These are phyloP conservation scores for Dolichotis patagonum DNA, from an alignment of 2,113 vertebrate species.

Conservation along the genomic window DNA sequence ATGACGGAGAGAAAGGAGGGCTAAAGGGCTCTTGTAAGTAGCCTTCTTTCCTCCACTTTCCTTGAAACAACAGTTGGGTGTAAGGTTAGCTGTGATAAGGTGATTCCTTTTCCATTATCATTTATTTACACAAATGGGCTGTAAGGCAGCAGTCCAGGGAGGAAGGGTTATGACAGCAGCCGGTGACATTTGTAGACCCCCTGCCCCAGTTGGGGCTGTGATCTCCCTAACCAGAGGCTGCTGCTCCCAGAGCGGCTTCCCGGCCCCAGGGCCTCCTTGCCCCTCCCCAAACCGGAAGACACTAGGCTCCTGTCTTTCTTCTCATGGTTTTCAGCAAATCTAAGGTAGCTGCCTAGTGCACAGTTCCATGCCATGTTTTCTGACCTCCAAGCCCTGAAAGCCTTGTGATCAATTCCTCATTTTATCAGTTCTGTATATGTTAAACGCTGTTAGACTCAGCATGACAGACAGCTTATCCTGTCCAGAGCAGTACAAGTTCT, in stretches of 20 bases:
- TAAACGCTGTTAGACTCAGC: not conserved
- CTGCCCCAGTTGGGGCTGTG: not conserved
- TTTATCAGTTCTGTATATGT: not conserved
- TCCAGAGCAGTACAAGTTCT: not conserved
- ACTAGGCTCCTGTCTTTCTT: not conserved
- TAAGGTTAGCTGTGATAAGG: not conserved
- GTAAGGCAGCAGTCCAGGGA: not conserved
- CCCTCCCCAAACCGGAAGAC: not conserved
- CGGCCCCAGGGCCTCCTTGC: not conserved
- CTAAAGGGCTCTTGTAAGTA: not conserved
- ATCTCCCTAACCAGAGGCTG: not conserved
- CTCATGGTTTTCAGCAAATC: not conserved
- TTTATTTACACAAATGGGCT: not conserved
- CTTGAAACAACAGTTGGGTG: not conserved
- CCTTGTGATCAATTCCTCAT: not conserved
- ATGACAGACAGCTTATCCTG: not conserved
- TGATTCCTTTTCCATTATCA: not conserved
- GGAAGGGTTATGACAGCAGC: conserved; percentile 9
- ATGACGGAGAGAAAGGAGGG: not conserved
- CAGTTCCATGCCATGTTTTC: not conserved
- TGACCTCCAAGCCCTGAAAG: not conserved
- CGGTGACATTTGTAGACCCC: not conserved
- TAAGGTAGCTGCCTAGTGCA: not conserved
- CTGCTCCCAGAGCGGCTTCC: not conserved
- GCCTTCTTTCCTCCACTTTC: not conserved